A percentile compares a stretch with the other conserved stretches of the same genome.
Evolutionary conservation across 2,888 invertebrate genomes (phyloP).

Genomic region (Netelia melanura): DNA sequence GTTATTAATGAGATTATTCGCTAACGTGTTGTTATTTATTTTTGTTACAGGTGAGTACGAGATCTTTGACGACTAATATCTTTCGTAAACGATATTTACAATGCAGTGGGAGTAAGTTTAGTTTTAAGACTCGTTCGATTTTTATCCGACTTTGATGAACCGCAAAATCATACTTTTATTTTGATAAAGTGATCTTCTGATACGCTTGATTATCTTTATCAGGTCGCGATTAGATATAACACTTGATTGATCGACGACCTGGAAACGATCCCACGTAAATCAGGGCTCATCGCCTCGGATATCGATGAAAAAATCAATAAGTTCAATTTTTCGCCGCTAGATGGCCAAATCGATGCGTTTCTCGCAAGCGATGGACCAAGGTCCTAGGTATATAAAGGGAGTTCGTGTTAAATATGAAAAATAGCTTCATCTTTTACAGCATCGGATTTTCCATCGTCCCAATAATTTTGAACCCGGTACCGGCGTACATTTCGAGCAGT

Average conservation of each 20-base stretch:
- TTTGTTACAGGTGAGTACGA: constrained; percentile 65
- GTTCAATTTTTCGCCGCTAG: background rate
- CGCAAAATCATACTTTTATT: too few relatives aligned
- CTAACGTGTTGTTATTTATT: constrained; percentile 23
- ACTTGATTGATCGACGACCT: too few relatives aligned
- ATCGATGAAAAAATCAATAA: too few relatives aligned
- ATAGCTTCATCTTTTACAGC: too few relatives aligned
- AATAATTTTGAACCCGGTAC: background rate
- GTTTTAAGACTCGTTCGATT: background rate
- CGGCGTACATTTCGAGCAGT: too few relatives aligned
- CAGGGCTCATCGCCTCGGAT: too few relatives aligned
- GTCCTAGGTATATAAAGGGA: background rate
- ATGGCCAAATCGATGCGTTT: background rate
- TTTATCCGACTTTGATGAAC: too few relatives aligned
- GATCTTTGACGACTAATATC: background rate
- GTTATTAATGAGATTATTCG: background rate
- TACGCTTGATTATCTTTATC: too few relatives aligned
- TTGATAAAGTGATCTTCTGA: too few relatives aligned
- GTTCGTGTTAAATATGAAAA: background rate
- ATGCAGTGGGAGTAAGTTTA: constrained; percentile 30
- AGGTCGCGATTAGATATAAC: too few relatives aligned
- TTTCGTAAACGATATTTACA: background rate
- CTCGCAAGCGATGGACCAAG: background rate
- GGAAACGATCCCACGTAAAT: too few relatives aligned
- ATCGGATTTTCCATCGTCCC: background rate